Evolutionary conservation across 2,113 vertebrate species (phyloP), one percentile per base, ranked within the genome.

Genomic region (Elgaria multicarinata): DNA sequence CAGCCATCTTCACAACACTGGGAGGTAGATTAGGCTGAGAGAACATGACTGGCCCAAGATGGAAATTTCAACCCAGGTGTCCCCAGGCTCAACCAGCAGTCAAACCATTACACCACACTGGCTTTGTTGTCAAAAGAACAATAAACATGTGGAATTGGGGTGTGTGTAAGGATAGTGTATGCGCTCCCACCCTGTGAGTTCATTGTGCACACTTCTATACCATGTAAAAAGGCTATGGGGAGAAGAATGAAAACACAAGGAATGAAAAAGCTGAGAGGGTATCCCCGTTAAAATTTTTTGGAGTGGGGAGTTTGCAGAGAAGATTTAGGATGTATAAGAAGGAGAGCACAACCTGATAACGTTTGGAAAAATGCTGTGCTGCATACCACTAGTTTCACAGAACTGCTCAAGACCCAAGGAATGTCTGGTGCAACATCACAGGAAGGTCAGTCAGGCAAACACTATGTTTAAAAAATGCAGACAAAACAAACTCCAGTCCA

Each of bases 401-500:
- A 93, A 93, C 89, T 78, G 72, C 93, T 92, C 83, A 89, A 92
- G 93, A 76, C 93, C 88, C 85, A 90, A 93, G 91, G 92, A 94
- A 77, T 0, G 33, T 90, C 87, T 93, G 90, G 92, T 71, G 94
- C 82, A 44, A 58, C 75, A 6, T 93, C 90, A 75, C 90, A 80
- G 46, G 53, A 93, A 88, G 85, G 88, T 91, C 90, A 93, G 92
- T 83, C 91, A 93, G 93, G 91, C 92, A 80, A 86, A 72, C 46
- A 28, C 89, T 2, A 16, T 0, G 83, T 93, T 95, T 92, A 92
- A 83, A 66, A 66, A 93, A 87, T 3, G 0, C 94, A 95, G 90
- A 93, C 94, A 95, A 95, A 96, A 95, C 93, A 95, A 83, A 91
- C 94, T 89, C 90, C 20, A 78, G 71, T n/a, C 72, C 44, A 77